phyloP scores from a whole-genome alignment of 2,888 invertebrate species.

The Oligia fasciuncula region DNA sequence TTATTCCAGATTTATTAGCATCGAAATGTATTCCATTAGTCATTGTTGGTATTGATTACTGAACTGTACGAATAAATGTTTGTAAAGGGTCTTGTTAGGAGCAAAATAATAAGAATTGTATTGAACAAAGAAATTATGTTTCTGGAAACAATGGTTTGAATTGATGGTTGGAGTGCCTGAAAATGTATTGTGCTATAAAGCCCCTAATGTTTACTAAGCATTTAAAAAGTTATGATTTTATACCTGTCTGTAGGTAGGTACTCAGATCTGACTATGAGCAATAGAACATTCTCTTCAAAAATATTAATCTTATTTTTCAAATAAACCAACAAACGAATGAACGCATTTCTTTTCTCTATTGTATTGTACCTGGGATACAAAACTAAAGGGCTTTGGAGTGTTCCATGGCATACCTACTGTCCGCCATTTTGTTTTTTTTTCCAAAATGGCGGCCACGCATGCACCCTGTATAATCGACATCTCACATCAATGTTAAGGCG shows the following conservation, averaged over 20 bases:
- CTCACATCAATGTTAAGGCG: too few relatives aligned
- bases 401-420: too few relatives aligned
- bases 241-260: not conserved
- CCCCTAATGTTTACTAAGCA: too few relatives aligned
- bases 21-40: constrained; percentile 32
- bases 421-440: too few relatives aligned
- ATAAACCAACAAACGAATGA: not conserved
- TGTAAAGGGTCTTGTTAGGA: constrained; percentile 13
- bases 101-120: constrained; percentile 6
- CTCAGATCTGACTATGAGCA: not conserved
- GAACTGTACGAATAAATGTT: constrained; percentile 30
- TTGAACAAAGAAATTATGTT: not conserved
- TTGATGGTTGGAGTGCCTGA: not conserved
- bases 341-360: not conserved
- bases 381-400: not conserved
- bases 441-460: too few relatives aligned
- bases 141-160: not conserved
- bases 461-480: too few relatives aligned
- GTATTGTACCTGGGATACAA: not conserved
- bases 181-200: too few relatives aligned
- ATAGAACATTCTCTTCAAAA: not conserved
- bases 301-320: not conserved
- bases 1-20: constrained; percentile 45
- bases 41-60: constrained; percentile 29
- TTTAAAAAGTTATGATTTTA: not conserved